These are phyloP conservation scores for Mya arenaria DNA, from an alignment of 1,140 invertebrate genomes.

Conservation along the genomic window DNA sequence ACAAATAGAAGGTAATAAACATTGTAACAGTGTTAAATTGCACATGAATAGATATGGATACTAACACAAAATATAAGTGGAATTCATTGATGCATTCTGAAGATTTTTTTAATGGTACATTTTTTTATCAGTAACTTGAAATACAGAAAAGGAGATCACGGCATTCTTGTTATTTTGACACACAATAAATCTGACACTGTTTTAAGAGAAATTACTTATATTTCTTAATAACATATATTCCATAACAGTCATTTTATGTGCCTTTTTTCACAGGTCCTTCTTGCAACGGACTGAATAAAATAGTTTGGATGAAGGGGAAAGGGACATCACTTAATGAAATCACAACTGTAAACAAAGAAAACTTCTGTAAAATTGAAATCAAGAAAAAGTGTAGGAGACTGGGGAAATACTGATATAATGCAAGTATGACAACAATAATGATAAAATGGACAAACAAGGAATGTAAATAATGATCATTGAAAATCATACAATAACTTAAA, in stretches of 20 bases:
- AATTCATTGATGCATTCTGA: neutral
- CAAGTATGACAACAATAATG: too few species aligned
- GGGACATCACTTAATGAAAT: too few species aligned
- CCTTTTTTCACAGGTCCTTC: too few species aligned
- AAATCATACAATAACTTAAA: neutral
- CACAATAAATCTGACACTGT: neutral
- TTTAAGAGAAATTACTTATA: too few species aligned
- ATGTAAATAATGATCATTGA: neutral
- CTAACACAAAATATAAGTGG: neutral
- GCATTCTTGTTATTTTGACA: neutral
- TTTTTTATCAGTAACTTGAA: neutral
- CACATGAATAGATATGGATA: neutral
- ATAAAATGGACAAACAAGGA: neutral
- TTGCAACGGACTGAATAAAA: too few species aligned
- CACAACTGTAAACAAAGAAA: too few species aligned
- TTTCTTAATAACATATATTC: too few species aligned
- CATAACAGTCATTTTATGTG: too few species aligned
- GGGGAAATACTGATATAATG: too few species aligned
- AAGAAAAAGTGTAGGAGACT: too few species aligned
- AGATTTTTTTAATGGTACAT: neutral
- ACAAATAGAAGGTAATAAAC: neutral
- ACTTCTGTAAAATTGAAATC: too few species aligned
- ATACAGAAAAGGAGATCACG: neutral
- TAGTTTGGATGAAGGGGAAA: too few species aligned
- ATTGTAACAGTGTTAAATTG: neutral